These are phyloP conservation scores for Drosophila murphyi DNA, from an alignment of 1,140 invertebrate species.

Conservation along the genomic window DNA sequence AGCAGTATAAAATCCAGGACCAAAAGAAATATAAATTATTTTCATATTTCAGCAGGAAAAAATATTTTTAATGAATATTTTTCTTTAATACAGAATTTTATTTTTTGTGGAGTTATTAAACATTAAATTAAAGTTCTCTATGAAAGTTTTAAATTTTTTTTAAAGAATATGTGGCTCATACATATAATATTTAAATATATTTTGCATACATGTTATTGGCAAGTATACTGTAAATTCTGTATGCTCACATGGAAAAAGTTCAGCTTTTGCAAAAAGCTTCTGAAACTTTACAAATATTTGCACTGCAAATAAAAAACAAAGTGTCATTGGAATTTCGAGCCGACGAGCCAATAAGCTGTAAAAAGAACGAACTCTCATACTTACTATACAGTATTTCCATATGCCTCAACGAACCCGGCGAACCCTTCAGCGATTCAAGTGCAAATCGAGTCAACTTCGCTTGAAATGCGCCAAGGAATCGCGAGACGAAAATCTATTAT, in stretches of 20 bases:
- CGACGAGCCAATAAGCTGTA: constrained; percentile 33
- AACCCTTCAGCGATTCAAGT: constrained; percentile 41
- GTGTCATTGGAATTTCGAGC: constrained; percentile 27
- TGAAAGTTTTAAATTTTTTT: too few species aligned
- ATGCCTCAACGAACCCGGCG: neutral
- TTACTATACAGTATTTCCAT: neutral
- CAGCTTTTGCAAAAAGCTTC: constrained; percentile 28
- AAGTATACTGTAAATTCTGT: neutral
- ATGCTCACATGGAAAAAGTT: neutral
- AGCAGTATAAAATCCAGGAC: too few species aligned
- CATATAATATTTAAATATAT: too few species aligned
- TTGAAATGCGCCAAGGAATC: constrained; percentile 57
- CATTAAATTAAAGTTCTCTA: too few species aligned
- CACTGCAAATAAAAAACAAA: constrained; percentile 3
- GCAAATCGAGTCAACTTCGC: constrained; percentile 64
- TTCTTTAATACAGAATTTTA: too few species aligned
- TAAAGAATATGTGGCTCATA: too few species aligned
- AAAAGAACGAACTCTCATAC: constrained; percentile 9
- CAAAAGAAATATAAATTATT: too few species aligned
- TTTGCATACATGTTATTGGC: too few species aligned
- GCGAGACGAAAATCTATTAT: constrained; percentile 54
- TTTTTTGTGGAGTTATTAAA: too few species aligned
- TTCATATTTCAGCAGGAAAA: too few species aligned
- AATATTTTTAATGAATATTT: too few species aligned
- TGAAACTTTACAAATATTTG: constrained; percentile 44